A percentile compares a stretch with the other conserved stretches of the same genome.
Evolutionary conservation across 2,797 vertebrate species (phyloP).

Genomic region (Phoeniculus purpureus): DNA sequence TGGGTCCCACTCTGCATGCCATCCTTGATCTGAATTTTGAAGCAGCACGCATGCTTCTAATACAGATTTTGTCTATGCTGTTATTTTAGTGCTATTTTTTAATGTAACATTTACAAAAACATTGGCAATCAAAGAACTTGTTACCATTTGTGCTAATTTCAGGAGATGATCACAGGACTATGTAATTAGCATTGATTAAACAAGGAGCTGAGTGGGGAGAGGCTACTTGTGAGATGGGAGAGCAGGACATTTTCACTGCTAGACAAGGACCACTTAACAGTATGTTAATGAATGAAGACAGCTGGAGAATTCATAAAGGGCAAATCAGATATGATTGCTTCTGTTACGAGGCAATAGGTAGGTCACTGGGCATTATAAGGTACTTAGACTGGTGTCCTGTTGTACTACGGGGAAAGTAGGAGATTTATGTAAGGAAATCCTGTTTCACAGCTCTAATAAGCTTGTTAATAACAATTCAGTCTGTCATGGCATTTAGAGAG

Average conservation of each 20-base stretch:
- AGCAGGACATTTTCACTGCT: conserved; percentile 51
- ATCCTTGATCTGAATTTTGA: conserved; percentile 6
- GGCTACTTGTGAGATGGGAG: conserved; percentile 57
- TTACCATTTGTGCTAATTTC: conserved; percentile 65
- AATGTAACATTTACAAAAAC: conserved; percentile 62
- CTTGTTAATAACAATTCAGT: conserved; percentile 58
- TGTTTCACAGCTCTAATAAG: conserved; percentile 60
- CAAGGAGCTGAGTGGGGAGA: conserved; percentile 60
- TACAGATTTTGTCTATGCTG: conserved; percentile 23
- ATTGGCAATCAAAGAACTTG: conserved; percentile 59
- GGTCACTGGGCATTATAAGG: conserved; percentile 61
- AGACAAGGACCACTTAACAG: conserved; percentile 35
- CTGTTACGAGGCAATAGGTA: conserved; percentile 64
- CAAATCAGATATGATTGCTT: conserved; percentile 54
- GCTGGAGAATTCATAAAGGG: conserved; percentile 61
- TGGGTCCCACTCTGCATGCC: not conserved
- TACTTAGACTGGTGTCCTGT: conserved; percentile 21
- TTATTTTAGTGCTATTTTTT: conserved; percentile 55
- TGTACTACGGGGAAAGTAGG: conserved; percentile 22
- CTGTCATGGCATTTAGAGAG: conserved; percentile 39
- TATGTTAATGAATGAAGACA: conserved; percentile 61
- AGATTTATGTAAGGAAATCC: conserved; percentile 49
- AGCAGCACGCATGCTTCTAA: not conserved
- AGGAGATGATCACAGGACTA: conserved; percentile 64
- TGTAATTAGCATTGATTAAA: conserved; percentile 77